Conservation (phyloP, 2,888 invertebrate genomes). For the Exocentrus adspersus region DNA sequence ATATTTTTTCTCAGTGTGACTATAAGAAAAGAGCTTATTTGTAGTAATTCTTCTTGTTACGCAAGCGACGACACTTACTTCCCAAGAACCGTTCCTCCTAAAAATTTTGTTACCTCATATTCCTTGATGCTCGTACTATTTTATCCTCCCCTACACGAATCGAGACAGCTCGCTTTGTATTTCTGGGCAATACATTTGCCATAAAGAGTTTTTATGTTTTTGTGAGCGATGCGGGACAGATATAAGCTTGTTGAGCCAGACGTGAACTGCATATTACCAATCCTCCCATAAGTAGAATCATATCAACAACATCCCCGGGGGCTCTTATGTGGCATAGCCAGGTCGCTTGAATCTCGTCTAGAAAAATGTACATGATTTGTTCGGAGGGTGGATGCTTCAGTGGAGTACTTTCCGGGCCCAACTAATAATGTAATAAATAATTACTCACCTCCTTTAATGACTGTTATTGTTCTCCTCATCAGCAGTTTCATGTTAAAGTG, state of each 20-base stretch:
- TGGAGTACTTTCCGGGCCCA: too few species aligned
- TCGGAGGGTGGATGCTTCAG: too few species aligned
- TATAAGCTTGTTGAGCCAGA: conserved; percentile 30
- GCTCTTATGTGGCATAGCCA: conserved; percentile 1
- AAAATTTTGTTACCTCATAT: too few species aligned
- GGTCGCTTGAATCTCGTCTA: conserved; percentile 10
- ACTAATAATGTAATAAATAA: too few species aligned
- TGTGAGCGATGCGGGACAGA: conserved; percentile 19
- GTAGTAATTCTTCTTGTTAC: too few species aligned
- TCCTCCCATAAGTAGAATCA: conserved; percentile 1
- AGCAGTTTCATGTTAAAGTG: too few species aligned
- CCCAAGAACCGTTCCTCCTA: too few species aligned
- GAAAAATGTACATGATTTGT: conserved; percentile 22
- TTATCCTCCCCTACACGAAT: background rate
- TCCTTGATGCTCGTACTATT: background rate
- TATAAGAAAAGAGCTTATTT: too few species aligned
- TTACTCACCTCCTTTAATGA: too few species aligned
- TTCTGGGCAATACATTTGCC: conserved; percentile 15
- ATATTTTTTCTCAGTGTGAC: too few species aligned
- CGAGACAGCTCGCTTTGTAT: background rate
- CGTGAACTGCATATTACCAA: conserved; percentile 21
- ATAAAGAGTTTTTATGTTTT: conserved; percentile 24
- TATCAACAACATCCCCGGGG: conserved; percentile 13
- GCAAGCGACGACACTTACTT: too few species aligned
- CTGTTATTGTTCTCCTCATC: too few species aligned